Evolutionary conservation across 1,140 invertebrate genomes (phyloP), one percentile per base, ranked within the genome.

Genomic region (Anthonomus grandis): DNA sequence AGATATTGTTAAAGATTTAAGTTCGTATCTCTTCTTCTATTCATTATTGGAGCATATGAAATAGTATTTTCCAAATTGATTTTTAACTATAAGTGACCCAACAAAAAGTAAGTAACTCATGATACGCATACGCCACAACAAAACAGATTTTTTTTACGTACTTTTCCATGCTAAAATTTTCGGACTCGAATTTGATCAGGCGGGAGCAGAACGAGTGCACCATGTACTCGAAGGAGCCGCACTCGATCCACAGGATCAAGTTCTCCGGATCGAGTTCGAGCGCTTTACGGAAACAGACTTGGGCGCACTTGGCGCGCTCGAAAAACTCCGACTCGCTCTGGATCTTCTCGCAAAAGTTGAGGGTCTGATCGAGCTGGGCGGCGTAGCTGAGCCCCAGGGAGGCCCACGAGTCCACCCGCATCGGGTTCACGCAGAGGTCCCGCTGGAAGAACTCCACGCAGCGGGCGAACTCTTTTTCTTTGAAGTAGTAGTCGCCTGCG

Each of bases 401-500:
- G 5, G 92, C 91, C 95, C 94, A 98, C 0, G 94, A 93, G 75
- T 94, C 91, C 39, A 95, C 80, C 39, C 93, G 77, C 41, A 78
- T 74, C 6, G 86, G 86, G 72, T 89, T 89, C 18, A 89, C 74
- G 51, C 88, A 86, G 0, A 97, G 74, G 78, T 97, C 94, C 52
- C 87, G 74, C 21, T 86, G 77, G 69, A 93, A 95, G 74, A 88
- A 93, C 62, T 87, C 84, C 4, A 90, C 81, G 3, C 91, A 88
- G 12, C 63, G 52, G 22, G 27, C 60, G 47, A 86, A 85, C 55
- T 90, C 90, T 60, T 86, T 87, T 64, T 77, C 79, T 75, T 97
- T 97, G 68, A 96, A 94, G 74, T 95, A 87, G 77, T 89, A 93
- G 77, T 97, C 94, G 4, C 85, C 54, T 48, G n/a, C n/a, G n/a